A percentile compares a stretch with the other conserved stretches of the same genome.
phyloP scores from a whole-genome alignment of 2,113 vertebrate genomes.

The Marmota monax region DNA sequence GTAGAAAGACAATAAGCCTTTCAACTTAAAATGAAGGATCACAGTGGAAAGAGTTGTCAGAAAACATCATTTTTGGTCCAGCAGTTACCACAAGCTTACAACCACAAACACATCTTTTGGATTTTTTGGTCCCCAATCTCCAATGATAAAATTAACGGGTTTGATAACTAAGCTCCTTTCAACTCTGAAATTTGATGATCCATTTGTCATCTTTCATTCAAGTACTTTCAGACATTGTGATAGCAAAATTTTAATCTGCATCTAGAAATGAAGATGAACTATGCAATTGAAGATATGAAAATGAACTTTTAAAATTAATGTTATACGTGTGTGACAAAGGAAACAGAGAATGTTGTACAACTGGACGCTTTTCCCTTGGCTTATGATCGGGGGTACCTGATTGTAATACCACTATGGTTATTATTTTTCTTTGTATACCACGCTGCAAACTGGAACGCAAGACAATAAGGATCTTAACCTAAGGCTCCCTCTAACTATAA shows the following conservation, averaged over 20 bases:
- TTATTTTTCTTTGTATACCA: neutral
- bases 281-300: constrained; percentile 3
- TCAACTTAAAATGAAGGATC: neutral
- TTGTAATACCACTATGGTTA: neutral
- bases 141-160: constrained; percentile 14
- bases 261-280: constrained; percentile 7
- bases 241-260: constrained; percentile 37
- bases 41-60: neutral
- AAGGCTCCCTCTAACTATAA: neutral
- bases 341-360: neutral
- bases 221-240: neutral
- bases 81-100: neutral
- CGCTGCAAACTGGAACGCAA: neutral
- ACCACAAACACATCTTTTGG: neutral
- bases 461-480: neutral
- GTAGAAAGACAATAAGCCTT: neutral
- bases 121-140: neutral
- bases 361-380: neutral
- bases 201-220: constrained; percentile 14
- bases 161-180: neutral
- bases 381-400: neutral
- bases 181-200: constrained; percentile 14
- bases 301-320: neutral
- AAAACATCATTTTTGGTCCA: neutral
- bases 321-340: neutral